Conservation (phyloP, 2,797 vertebrate species). For the Pachyuromys duprasi region DNA sequence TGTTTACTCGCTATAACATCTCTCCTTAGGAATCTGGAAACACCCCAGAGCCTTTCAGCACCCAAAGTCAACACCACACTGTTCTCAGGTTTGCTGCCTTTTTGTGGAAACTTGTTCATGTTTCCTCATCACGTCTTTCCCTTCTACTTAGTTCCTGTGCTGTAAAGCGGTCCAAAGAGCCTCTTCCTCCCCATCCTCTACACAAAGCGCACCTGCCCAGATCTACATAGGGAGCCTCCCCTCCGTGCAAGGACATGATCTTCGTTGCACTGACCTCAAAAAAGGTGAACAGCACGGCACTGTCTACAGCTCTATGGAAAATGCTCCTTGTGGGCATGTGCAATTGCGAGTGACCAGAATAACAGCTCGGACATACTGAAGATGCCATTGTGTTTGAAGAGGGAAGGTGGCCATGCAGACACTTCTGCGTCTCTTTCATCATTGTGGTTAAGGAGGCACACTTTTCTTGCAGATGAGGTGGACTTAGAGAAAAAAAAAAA, state of each 20-base stretch:
- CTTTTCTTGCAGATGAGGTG: constrained; percentile 37
- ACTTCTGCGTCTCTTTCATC: background rate
- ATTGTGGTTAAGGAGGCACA: background rate
- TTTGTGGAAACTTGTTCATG: background rate
- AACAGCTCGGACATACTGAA: background rate
- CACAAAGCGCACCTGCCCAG: too few species aligned
- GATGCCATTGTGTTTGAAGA: background rate
- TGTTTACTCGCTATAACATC: background rate
- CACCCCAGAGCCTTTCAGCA: background rate
- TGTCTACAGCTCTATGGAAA: background rate
- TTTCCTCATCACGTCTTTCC: background rate
- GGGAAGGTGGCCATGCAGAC: background rate
- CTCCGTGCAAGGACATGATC: background rate
- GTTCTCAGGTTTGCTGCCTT: background rate
- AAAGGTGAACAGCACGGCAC: background rate
- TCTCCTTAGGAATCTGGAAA: background rate
- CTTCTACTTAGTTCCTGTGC: background rate
- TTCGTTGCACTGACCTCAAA: background rate
- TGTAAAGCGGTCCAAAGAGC: background rate
- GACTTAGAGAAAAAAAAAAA: background rate
- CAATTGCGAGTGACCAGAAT: background rate
- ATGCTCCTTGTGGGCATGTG: background rate
- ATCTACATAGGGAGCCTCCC: background rate
- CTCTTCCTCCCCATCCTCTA: background rate
- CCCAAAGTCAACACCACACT: background rate